Base-by-base conservation (phyloP, 2,888 invertebrate genomes). In the Embidobia sp. region DNA sequence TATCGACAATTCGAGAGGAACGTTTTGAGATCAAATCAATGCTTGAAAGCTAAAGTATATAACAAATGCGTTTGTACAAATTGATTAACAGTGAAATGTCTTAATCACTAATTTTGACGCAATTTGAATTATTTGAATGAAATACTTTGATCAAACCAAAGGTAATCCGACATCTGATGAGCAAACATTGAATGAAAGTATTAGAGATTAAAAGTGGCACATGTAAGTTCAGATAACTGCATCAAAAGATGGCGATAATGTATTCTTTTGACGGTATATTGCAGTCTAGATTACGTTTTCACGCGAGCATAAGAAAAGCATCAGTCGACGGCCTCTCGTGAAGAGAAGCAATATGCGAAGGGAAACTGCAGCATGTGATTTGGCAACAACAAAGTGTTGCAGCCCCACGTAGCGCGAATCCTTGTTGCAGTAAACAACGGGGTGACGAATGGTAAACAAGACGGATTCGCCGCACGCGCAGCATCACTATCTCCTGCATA, bases 391-490 rank as follows among this genome's bases (percentile, higher is more conserved):
- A 79, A 80, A 78, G 77, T 79, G 61, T 61, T 53, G 40, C 61
- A 61, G 33, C 70, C 70, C 70, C 33, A 51, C 40, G 59, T 51
- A 63, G 19, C 27, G 55, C 13, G 57, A 61, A 78, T 53, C 66
- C 78, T 42, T 59, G 79, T 77, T 63, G 80, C 55, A 69, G 69
- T 75, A 75, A 75, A 75, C 75, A 75, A 75, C 75, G 37, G 69
- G 76, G 76, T 64, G 76, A 70, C 76, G 76, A 66, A 77, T 59
- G 59, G 76, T 53, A 77, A 77, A 77, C 76, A 77, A 70, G 64
- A 66, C 51, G 66, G 76, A 64, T 70, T 53, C 29, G 57, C 66
- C 63, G 70, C 76, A 70, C 69, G 76, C 69, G 74, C 61, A 61
- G 66, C 67, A 61, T 67, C 67, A 59, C 66, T 66, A 63, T 63